A percentile compares a stretch with the other conserved stretches of the same genome.
Conservation (phyloP, 2,888 invertebrate species). For the Drosophila aldrichi region DNA sequence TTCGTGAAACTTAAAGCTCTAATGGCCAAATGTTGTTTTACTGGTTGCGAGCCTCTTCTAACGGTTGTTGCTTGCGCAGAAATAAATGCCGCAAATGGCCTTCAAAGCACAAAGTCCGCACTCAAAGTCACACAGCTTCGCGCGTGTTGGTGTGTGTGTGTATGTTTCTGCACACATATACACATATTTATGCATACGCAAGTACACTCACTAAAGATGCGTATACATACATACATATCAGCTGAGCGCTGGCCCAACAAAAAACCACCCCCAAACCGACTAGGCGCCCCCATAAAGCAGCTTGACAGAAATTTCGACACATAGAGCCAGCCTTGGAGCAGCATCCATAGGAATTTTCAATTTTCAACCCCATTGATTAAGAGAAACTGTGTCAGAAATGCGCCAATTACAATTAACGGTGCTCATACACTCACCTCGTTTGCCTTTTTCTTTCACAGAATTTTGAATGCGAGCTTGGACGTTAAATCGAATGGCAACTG, state of each 20-base stretch:
- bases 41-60: slow-evolving; percentile 20
- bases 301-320: slow-evolving; percentile 41
- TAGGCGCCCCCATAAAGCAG: slow-evolving; percentile 14
- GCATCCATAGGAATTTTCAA: slow-evolving; percentile 62
- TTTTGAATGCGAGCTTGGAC: slow-evolving; percentile 41
- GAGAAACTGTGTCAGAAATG: slow-evolving; percentile 62
- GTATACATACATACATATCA: slow-evolving; percentile 22
- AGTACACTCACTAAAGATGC: slow-evolving; percentile 1
- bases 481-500: slow-evolving; percentile 41
- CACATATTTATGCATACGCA: slow-evolving; percentile 1
- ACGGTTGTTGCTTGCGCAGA: slow-evolving; percentile 35
- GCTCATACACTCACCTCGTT: slow-evolving; percentile 54
- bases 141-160: neutral
- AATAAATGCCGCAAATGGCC: slow-evolving; percentile 45
- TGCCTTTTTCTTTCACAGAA: slow-evolving; percentile 13
- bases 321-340: slow-evolving; percentile 18
- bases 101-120: slow-evolving; percentile 40
- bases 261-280: slow-evolving; percentile 51
- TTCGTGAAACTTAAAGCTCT: slow-evolving; percentile 4
- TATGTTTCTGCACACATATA: neutral
- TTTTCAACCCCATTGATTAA: slow-evolving; percentile 54
- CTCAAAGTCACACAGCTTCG: slow-evolving; percentile 36
- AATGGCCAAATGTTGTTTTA: slow-evolving; percentile 16
- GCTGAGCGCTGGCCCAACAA: slow-evolving; percentile 55
- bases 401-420: slow-evolving; percentile 39